A percentile compares a stretch with the other conserved stretches of the same genome.
Evolutionary conservation across 2,888 invertebrate species (phyloP).

Genomic region (Pharmacophagus antenor): DNA sequence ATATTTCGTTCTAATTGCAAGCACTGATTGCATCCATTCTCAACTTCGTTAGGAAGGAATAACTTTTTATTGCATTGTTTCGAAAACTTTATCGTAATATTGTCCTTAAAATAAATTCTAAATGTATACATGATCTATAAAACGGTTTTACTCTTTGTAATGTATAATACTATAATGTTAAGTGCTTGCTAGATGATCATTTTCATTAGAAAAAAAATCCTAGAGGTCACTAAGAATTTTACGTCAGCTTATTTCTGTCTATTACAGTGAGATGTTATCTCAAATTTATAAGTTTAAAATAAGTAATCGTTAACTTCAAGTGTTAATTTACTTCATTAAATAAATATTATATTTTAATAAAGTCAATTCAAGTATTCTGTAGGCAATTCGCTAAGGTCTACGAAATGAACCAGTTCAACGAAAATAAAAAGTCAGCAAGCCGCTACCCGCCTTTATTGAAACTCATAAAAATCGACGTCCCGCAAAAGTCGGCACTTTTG

Average conservation of each 20-base stretch:
- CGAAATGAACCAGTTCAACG: slow-evolving; percentile 6
- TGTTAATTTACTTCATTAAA: not conserved
- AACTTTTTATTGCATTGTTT: slow-evolving; percentile 5
- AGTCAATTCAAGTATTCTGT: not conserved
- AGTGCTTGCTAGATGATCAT: too few species aligned
- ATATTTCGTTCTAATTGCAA: slow-evolving; percentile 2
- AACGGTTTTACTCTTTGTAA: too few species aligned
- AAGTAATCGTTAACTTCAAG: not conserved
- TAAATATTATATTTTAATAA: not conserved
- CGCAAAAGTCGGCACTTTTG: slow-evolving; percentile 6
- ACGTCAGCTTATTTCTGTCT: too few species aligned
- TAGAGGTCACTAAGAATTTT: too few species aligned
- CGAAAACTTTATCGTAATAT: too few species aligned
- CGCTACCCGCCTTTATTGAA: slow-evolving; percentile 20
- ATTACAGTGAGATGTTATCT: too few species aligned
- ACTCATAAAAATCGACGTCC: slow-evolving; percentile 24
- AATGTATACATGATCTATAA: too few species aligned
- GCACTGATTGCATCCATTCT: slow-evolving; percentile 8
- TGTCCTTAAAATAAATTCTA: too few species aligned
- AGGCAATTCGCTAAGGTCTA: slow-evolving; percentile 8
- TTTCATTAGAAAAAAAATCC: too few species aligned
- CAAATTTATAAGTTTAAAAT: too few species aligned
- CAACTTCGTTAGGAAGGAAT: slow-evolving; percentile 1
- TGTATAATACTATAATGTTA: too few species aligned
- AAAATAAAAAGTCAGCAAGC: slow-evolving; percentile 26